Base-by-base conservation (phyloP, 1,140 invertebrate species). In the Drosophila oshimai region DNA sequence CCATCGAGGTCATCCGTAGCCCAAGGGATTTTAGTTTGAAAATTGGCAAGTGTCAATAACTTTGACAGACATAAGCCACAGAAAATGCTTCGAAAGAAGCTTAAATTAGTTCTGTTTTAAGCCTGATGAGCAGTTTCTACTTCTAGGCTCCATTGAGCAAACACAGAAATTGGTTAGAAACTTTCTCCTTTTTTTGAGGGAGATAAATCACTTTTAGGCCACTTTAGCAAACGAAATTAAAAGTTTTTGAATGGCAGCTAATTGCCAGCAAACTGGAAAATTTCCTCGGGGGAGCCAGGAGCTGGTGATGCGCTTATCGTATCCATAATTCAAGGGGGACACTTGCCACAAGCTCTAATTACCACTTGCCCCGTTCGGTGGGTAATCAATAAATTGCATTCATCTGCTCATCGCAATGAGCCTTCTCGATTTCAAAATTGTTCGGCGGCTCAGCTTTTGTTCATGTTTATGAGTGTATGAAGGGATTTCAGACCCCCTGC, bases 351-450 rank as follows among this genome's bases (percentile, higher is more conserved):
- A 53, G 37, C 46, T 50, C 46, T 64, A 65, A 65, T 65, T 64
- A 64, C 36, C 24, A 34, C 44, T 44, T 24, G 61, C 20, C 26
- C 10, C n/a, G n/a, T n/a, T n/a, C n/a, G 9, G 0, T 7, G 0
- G 12, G 34, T 18, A 65, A 65, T 65, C 61, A 50, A 65, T 65
- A 64, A 49, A 65, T 50, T 26, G 33, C 61, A 65, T 39, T 65
- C 42, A 39, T 20, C 17, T 39, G 5, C 18, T 29, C 13, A 31
- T 49, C n/a, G 15, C 17, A 6, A 12, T 24, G 12, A 29, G 2
- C 6, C 10, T 42, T 42, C 37, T 36, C 33, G 18, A 31, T 49
- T 26, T 18, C 10, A 10, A 20, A 33, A 65, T 65, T 64, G 61
- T 49, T 49, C 15, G 6, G 7, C 6, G 24, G 2, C 22, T 10